These are phyloP conservation scores for Phaenicophaeus curvirostris DNA, from an alignment of 2,797 vertebrate species.

Conservation along the genomic window DNA sequence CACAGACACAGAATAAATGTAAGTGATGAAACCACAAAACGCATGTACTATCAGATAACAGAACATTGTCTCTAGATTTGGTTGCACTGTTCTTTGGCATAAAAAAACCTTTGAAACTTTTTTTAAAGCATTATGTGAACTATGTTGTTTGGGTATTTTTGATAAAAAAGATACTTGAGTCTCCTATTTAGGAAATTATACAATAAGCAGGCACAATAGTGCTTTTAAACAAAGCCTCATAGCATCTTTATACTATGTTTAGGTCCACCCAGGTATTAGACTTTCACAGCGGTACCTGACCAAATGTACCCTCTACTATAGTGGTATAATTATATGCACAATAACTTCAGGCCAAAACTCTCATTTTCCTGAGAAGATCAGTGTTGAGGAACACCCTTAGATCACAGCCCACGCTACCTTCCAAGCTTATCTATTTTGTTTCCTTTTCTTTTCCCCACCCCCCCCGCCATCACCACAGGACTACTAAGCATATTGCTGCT, in stretches of 20 bases:
- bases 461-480: background rate
- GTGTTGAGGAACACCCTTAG: background rate
- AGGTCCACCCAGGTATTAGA: background rate
- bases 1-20: background rate
- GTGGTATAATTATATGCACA: background rate
- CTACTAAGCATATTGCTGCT: background rate
- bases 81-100: background rate
- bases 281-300: background rate
- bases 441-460: background rate
- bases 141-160: background rate
- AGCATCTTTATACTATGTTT: background rate
- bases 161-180: background rate
- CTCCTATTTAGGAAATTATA: background rate
- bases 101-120: background rate
- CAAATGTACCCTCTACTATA: background rate
- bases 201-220: background rate
- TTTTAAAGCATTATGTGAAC: rapidly evolving
- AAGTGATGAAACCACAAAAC: background rate
- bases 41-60: rapidly evolving
- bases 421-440: background rate
- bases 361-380: background rate
- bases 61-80: background rate
- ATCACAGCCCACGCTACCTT: background rate
- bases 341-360: background rate
- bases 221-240: background rate